Evolutionary conservation across 2,797 vertebrate species (phyloP).

Genomic region (Orestias chungarensis): DNA sequence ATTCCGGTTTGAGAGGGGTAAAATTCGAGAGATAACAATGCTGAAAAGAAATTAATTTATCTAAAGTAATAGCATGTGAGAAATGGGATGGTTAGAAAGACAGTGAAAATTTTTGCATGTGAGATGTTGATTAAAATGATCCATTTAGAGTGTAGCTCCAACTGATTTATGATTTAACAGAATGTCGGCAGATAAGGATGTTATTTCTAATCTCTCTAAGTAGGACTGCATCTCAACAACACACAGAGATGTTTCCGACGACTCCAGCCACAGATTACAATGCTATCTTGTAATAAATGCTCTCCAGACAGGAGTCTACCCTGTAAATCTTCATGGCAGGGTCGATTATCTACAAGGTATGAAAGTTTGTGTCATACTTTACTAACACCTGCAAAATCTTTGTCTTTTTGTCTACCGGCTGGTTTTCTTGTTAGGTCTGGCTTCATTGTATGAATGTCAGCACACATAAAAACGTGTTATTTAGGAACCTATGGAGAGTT

Average conservation of each 20-base stretch:
- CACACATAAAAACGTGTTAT: background rate
- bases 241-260: conserved; percentile 37
- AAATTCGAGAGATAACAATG: conserved; percentile 41
- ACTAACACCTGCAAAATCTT: background rate
- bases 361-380: background rate
- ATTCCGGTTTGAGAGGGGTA: conserved; percentile 21
- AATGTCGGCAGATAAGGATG: conserved; percentile 14
- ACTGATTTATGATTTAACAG: conserved; percentile 44
- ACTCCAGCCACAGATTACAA: conserved; percentile 5
- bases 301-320: background rate
- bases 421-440: background rate
- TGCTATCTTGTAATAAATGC: conserved; percentile 37
- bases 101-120: background rate
- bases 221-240: conserved; percentile 9
- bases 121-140: conserved; percentile 37
- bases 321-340: conserved; percentile 36
- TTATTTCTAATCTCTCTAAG: background rate
- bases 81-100: conserved; percentile 15
- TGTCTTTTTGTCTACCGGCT: background rate
- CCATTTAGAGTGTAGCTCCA: conserved; percentile 15
- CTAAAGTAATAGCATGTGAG: conserved; percentile 27
- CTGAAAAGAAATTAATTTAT: conserved; percentile 23
- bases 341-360: conserved; percentile 36
- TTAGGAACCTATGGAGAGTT: background rate
- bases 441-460: background rate